A percentile compares a stretch with the other conserved stretches of the same genome.
Conservation (phyloP, 2,113 vertebrate genomes). For the Penelope pileata region DNA sequence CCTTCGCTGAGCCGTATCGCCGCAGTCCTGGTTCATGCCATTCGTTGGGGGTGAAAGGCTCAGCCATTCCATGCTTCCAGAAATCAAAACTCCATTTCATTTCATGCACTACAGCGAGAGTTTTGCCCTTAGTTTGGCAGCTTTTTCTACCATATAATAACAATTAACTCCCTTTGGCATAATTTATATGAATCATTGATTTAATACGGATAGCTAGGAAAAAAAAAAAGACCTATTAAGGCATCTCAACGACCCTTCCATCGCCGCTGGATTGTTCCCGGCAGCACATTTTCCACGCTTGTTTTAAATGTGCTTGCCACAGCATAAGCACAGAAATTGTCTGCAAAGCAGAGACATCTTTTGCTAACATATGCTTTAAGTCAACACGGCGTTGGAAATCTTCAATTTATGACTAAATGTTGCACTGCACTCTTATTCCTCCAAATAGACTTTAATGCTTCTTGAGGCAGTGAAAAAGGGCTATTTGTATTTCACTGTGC, state of each 20-base stretch:
- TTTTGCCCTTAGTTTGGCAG: slow-evolving; percentile 15
- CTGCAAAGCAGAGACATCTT: slow-evolving; percentile 6
- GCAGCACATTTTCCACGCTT: slow-evolving; percentile 2
- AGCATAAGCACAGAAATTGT: not conserved
- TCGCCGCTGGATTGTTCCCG: not conserved
- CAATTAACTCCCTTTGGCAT: slow-evolving; percentile 32
- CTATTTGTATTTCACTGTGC: not conserved
- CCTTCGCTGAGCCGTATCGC: rapidly evolving
- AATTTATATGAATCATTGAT: slow-evolving; percentile 41
- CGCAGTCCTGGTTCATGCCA: not conserved
- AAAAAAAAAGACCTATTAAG: not conserved
- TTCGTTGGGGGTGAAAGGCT: not conserved
- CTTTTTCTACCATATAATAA: not conserved
- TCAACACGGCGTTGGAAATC: slow-evolving; percentile 19
- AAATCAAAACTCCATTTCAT: not conserved
- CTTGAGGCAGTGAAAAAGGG: not conserved
- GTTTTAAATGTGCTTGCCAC: slow-evolving; percentile 8
- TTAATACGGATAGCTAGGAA: slow-evolving; percentile 20
- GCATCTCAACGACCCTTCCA: slow-evolving; percentile 25
- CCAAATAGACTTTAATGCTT: not conserved
- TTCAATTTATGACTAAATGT: slow-evolving; percentile 4
- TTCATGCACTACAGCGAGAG: not conserved
- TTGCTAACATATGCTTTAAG: slow-evolving; percentile 34
- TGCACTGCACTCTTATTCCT: not conserved
- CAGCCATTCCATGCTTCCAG: not conserved